phyloP scores from a whole-genome alignment of 2,113 vertebrate genomes.

The Talpa occidentalis region DNA sequence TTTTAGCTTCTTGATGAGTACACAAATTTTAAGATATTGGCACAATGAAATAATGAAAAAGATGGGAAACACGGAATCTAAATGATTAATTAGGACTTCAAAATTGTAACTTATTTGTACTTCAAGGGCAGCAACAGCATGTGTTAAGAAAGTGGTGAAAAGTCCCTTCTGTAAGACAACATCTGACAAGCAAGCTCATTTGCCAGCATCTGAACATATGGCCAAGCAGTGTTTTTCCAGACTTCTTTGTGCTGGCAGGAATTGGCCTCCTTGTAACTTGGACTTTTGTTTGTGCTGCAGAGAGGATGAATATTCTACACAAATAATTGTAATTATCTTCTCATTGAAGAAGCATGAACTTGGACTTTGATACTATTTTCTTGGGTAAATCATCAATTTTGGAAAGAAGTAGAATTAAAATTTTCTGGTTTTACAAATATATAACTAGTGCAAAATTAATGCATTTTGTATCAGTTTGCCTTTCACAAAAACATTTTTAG shows the following conservation, averaged over 20 bases:
- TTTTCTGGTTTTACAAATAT: constrained; percentile 53
- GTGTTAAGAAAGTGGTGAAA: constrained; percentile 62
- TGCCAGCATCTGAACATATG: constrained; percentile 77
- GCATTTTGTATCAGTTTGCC: not conserved
- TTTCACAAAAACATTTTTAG: not conserved
- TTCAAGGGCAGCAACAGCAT: constrained; percentile 51
- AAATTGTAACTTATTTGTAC: not conserved
- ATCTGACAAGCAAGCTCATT: constrained; percentile 66
- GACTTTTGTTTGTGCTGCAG: constrained; percentile 66
- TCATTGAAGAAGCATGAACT: constrained; percentile 57
- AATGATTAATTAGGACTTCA: not conserved
- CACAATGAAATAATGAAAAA: not conserved
- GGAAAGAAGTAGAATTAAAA: constrained; percentile 30
- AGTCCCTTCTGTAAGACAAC: constrained; percentile 68
- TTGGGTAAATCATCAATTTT: constrained; percentile 59
- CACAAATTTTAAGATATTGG: not conserved
- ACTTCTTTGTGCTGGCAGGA: constrained; percentile 58
- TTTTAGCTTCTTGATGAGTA: not conserved
- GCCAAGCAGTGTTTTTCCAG: constrained; percentile 69
- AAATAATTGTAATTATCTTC: constrained; percentile 52
- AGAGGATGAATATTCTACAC: constrained; percentile 9
- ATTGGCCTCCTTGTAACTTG: constrained; percentile 55
- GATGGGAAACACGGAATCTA: not conserved
- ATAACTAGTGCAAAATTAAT: constrained; percentile 38
- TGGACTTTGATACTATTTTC: constrained; percentile 52